Evolutionary conservation across 30 jellyfish, hydroid and myxozoan genomes (phyloP), one percentile per base, ranked within the genome.

Genomic region (Cassiopea xamachana): DNA sequence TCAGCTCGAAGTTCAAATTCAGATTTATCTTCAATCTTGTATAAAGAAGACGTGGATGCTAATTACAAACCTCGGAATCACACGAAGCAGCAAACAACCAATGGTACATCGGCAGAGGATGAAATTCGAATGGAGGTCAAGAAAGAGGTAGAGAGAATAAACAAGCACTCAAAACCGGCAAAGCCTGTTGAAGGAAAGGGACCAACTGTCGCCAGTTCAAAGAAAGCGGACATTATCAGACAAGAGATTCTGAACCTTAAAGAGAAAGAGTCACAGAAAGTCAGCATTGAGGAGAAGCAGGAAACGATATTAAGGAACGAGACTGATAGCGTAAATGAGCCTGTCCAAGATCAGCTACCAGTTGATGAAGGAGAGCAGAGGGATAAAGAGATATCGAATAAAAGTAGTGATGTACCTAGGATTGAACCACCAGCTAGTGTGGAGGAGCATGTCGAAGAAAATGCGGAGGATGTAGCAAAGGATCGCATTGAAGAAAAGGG

Each of bases 191-290:
- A 87, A 64, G 94, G 89, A 68, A 79, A 67, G 48, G 87, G 84
- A 19, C 89, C 76, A 12, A 75, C 88, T 7, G 83, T 48, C 10
- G 94, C 94, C 39, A 47, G 84, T 43, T 70, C 94, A n/a, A 60
- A 87, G 61, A 87, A 79, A 50, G 94, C 94, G 3, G 94, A 87
- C 77, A 87, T 75, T 8, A 87, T 87, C 19, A 87, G 94, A 82
- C 89, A 74, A 51, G 94, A 87, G 39, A 87, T 87, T 0, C 8
- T 43, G 79, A 79, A 87, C 75, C 59, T 87, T 76, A 87, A 87
- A 55, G 90, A 82, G n/a, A 78, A 43, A 61, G 94, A 87, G 46
- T 87, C 94, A 43, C 94, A 87, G 55, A 87, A 86, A 72, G 77
- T 55, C 1, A 85, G 59, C 64, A 75, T 46, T 27, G 69, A 73